Conservation (phyloP, 1,140 invertebrate genomes). For the Scylla paramamosain region DNA sequence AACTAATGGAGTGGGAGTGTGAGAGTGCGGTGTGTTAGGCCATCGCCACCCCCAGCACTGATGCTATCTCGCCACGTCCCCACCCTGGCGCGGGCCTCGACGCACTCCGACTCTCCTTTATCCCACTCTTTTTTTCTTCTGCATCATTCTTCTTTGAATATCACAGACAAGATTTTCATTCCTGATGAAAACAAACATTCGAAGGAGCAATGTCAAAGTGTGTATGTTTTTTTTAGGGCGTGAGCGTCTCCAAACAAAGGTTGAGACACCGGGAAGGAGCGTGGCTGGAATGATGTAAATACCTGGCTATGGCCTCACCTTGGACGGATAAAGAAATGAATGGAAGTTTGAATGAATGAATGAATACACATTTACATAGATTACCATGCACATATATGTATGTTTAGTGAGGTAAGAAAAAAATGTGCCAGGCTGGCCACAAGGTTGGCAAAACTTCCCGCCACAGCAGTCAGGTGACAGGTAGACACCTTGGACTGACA, state of each 20-base stretch:
- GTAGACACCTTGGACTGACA: no score
- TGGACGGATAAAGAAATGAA: conserved; percentile 68
- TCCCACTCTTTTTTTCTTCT: not conserved
- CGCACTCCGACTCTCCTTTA: not conserved
- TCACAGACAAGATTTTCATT: no score
- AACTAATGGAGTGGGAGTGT: not conserved
- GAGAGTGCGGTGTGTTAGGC: not conserved
- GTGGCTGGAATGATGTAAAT: conserved; percentile 49
- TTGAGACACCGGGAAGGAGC: not conserved
- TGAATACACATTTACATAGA: conserved; percentile 40
- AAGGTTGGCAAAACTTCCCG: no score
- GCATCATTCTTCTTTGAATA: not conserved
- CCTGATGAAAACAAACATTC: no score
- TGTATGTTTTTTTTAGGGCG: not conserved
- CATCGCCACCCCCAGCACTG: conserved; percentile 36
- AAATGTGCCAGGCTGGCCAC: not conserved
- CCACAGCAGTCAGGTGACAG: no score
- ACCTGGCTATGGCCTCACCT: conserved; percentile 56
- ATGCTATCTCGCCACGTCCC: conserved; percentile 52
- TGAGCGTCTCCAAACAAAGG: not conserved
- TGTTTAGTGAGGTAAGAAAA: not conserved
- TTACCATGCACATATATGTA: conserved; percentile 12
- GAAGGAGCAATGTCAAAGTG: no score
- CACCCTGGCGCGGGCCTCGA: not conserved
- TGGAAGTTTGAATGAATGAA: conserved; percentile 62